Evolutionary conservation across 2,113 vertebrate genomes (phyloP), one percentile per base, ranked within the genome.

Genomic region (Rhynchopsitta pachyrhyncha): DNA sequence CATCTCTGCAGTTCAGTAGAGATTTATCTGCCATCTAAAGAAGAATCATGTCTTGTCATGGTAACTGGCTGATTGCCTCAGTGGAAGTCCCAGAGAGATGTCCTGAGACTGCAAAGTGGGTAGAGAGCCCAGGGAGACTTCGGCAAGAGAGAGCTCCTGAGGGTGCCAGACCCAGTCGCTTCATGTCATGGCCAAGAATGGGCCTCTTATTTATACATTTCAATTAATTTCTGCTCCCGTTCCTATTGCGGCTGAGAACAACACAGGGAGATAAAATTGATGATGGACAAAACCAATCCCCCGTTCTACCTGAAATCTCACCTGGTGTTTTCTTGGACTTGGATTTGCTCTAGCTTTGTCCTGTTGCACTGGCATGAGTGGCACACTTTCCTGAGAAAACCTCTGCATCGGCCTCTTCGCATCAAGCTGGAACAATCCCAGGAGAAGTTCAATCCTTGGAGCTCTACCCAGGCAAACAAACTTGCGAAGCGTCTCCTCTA

Each of bases 311-410:
- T 25, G 29, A 64, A 57, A 59, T 59, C 22, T 52, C 47, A 3
- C 0, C 1, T 35, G 35, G 25, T 33, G 20, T 24, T 78, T 78
- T 4, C 42, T 27, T 50, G 57, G 20, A 5, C 8, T 5, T 11
- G 31, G 17, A 29, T 67, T 33, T 78, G 59, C 46, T 29, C 31
- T 49, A 39, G 3, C 24, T 71, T 29, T 57, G 33, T 19, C 53
- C n/a, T 4, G 0, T 2, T 2, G 17, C 63, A 41, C 10, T 0
- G 0, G 28, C 0, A 1, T 1, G 8, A 9, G 2, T 23, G 39
- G 33, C 64, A 63, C 1, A 0, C 44, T 70, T 64, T 74, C 18
- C 69, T 42, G 52, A 71, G 50, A 31, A 78, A 79, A 12, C 23
- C 59, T 46, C 23, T 18, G 0, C 41, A 11, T 27, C 31, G 7